Conservation (phyloP, 2,888 invertebrate species). For the Yponomeuta malinellus region DNA sequence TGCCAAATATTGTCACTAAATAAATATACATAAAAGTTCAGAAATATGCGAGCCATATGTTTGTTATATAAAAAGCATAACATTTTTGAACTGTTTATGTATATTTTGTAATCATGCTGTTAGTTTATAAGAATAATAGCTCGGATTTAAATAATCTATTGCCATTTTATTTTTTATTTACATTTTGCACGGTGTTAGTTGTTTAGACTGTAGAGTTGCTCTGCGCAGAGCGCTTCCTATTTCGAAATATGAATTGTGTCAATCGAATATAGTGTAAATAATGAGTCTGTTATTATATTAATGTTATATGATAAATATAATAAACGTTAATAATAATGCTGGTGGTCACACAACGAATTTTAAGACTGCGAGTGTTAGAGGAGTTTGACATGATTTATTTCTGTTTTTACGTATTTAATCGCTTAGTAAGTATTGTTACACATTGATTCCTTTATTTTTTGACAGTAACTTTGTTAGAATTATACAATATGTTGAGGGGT, state of each 20-base stretch:
- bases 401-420: slow-evolving; percentile 64
- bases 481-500: slow-evolving; percentile 26
- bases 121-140: slow-evolving; percentile 18
- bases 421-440: slow-evolving; percentile 45
- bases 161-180: slow-evolving; percentile 42
- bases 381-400: slow-evolving; percentile 45
- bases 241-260: slow-evolving; percentile 47
- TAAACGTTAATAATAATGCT: slow-evolving; percentile 39
- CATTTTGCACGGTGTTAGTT: slow-evolving; percentile 53
- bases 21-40: neutral
- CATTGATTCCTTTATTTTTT: slow-evolving; percentile 64
- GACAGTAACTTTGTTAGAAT: slow-evolving; percentile 59
- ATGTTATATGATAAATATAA: slow-evolving; percentile 18
- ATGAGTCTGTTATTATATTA: slow-evolving; percentile 22
- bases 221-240: slow-evolving; percentile 62
- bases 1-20: slow-evolving; percentile 12
- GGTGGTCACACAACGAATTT: slow-evolving; percentile 74
- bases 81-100: slow-evolving; percentile 5
- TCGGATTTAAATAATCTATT: slow-evolving; percentile 27
- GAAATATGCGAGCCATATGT: slow-evolving; percentile 9
- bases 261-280: slow-evolving; percentile 68
- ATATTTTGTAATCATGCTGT: slow-evolving; percentile 15
- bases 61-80: slow-evolving; percentile 12
- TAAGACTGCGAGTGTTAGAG: slow-evolving; percentile 69
- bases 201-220: slow-evolving; percentile 35